Evolutionary conservation across 2,888 invertebrate species (phyloP), one percentile per base, ranked within the genome.

Genomic region (Polydrusus cervinus): DNA sequence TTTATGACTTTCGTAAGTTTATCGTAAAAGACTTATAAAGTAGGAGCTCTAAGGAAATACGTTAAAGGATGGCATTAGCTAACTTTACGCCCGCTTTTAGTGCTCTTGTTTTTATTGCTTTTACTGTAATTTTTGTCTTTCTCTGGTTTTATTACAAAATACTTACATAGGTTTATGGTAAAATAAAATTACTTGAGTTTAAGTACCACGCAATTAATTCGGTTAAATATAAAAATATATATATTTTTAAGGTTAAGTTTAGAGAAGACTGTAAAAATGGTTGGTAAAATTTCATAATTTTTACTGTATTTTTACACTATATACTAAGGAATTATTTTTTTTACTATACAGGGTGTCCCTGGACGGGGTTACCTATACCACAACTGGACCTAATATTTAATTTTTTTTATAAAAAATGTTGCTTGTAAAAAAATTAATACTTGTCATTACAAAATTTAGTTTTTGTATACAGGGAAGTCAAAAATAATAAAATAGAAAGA

Each of bases 11-110:
- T 80, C 81, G 81, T 81, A 81, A 82, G 82, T 81, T 81, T 80
- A 81, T 81, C 82, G 82, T 82, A 81, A 81, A 82, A 82, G 82
- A 80, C 81, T 82, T 82, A 82, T 81, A 82, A 81, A 83, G 81
- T 80, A 81, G 80, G 78, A 81, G 79, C 79, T 78, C 74, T 77
- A 74, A 79, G 80, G 78, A 79, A 81, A 80, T 78, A 79, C 78
- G 79, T 77, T 69, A 70, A 53, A 77, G 79, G 75, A 79, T 78
- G 75, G 79, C 81, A 80, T 84, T 83, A 81, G 82, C 75, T 79
- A 69, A 78, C 79, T 82, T 78, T 78, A 78, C 79, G 79, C 79
- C 78, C 73, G 80, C 80, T 79, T 80, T 81, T 81, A 81, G 82
- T 78, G 78, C 77, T 80, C 78, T 71, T 73, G 74, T 76, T 82